Evolutionary conservation across 2,797 vertebrate genomes (phyloP).

Genomic region (Benthosema pterotum): DNA sequence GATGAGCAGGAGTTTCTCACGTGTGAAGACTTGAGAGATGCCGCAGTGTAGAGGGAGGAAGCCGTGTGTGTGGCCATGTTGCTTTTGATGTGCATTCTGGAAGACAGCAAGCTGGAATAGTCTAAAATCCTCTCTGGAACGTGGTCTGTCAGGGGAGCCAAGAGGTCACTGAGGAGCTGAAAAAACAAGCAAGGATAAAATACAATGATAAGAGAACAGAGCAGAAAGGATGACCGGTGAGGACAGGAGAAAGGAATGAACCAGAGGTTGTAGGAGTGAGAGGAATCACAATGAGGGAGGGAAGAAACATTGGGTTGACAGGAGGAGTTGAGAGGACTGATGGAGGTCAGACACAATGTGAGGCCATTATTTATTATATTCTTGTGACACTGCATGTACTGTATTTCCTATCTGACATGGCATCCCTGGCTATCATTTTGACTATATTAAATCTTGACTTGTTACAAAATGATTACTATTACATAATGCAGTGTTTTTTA

Average conservation of each 20-base stretch:
- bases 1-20: neutral
- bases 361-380: too few relatives aligned
- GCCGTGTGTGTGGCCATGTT: slow-evolving; percentile 48
- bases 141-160: slow-evolving; percentile 84
- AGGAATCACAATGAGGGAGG: too few relatives aligned
- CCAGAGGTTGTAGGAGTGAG: too few relatives aligned
- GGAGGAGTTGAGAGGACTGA: too few relatives aligned
- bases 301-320: too few relatives aligned
- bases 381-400: too few relatives aligned
- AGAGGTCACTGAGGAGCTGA: slow-evolving; percentile 89
- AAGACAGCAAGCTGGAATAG: slow-evolving; percentile 81
- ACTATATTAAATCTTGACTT: too few relatives aligned
- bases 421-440: too few relatives aligned
- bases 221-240: neutral
- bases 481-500: too few relatives aligned
- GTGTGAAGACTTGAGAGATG: neutral
- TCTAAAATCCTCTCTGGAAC: slow-evolving; percentile 86
- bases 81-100: slow-evolving; percentile 85
- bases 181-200: slow-evolving; percentile 11
- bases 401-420: too few relatives aligned
- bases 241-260: neutral
- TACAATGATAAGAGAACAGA: slow-evolving; percentile 2
- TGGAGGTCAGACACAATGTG: too few relatives aligned
- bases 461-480: too few relatives aligned
- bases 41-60: slow-evolving; percentile 15